phyloP scores from a whole-genome alignment of 1,140 invertebrate species.

The Hestina assimilis region DNA sequence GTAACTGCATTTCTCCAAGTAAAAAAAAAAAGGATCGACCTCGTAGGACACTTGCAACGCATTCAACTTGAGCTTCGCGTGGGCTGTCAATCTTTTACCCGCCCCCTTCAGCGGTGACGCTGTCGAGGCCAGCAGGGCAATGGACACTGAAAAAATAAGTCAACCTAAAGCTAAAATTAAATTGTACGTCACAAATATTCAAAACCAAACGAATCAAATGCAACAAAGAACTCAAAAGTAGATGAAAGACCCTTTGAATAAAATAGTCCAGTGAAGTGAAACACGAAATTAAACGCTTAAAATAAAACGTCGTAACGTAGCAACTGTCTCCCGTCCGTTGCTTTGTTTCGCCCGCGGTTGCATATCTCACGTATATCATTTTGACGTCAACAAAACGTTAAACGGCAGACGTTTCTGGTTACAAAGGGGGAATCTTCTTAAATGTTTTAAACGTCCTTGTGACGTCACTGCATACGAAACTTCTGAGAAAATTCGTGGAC shows the following conservation, averaged over 20 bases:
- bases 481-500: not conserved
- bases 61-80: too few relatives aligned
- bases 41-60: too few relatives aligned
- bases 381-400: constrained; percentile 21
- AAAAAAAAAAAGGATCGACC: too few relatives aligned
- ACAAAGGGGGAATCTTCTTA: constrained; percentile 8
- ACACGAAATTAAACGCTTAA: constrained; percentile 1
- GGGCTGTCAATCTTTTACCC: too few relatives aligned
- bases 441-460: constrained; percentile 4
- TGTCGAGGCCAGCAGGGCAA: too few relatives aligned
- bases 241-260: constrained; percentile 2
- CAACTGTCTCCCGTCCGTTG: constrained; percentile 10
- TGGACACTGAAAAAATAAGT: too few relatives aligned
- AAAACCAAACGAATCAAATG: not conserved
- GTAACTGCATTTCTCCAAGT: too few relatives aligned
- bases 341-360: constrained; percentile 15
- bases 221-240: not conserved
- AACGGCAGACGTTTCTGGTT: not conserved
- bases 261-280: not conserved
- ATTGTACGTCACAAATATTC: too few relatives aligned
- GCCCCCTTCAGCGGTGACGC: too few relatives aligned
- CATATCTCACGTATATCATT: constrained; percentile 14
- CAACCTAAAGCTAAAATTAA: too few relatives aligned
- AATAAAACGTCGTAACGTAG: constrained; percentile 1
- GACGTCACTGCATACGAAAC: not conserved